Conservation (phyloP, 1,140 invertebrate genomes). For the Probaryconus sp. region DNA sequence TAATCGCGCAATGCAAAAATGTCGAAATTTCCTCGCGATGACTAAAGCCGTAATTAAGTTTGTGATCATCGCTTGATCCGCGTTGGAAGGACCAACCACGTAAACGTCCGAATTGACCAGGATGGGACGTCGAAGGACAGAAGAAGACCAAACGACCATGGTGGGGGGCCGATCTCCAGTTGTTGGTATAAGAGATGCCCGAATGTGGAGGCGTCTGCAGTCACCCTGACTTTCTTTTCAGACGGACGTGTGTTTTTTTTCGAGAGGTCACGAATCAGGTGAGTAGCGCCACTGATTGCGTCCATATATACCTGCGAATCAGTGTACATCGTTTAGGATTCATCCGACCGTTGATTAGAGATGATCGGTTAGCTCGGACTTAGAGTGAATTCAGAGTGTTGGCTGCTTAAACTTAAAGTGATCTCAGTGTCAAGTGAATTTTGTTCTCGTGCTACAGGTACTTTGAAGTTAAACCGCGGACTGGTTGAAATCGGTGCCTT, state of each 20-base stretch:
- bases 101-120: constrained; percentile 40
- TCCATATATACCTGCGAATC: constrained; percentile 23
- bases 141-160: constrained; percentile 48
- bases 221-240: constrained; percentile 73
- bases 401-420: no score
- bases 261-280: constrained; percentile 64
- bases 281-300: constrained; percentile 55
- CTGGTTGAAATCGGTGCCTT: no score
- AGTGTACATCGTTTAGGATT: constrained; percentile 7
- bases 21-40: no score
- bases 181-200: constrained; percentile 74
- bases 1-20: no score
- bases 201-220: constrained; percentile 73
- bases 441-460: neutral
- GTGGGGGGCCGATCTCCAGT: constrained; percentile 57
- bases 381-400: constrained; percentile 19
- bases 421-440: constrained; percentile 13
- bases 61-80: no score
- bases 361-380: constrained; percentile 7
- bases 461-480: no score
- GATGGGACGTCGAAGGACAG: constrained; percentile 65
- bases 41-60: no score
- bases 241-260: constrained; percentile 62
- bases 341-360: constrained; percentile 28
- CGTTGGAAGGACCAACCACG: constrained; percentile 41